phyloP scores from a whole-genome alignment of 2,113 vertebrate species.

The Phyllopteryx taeniolatus region DNA sequence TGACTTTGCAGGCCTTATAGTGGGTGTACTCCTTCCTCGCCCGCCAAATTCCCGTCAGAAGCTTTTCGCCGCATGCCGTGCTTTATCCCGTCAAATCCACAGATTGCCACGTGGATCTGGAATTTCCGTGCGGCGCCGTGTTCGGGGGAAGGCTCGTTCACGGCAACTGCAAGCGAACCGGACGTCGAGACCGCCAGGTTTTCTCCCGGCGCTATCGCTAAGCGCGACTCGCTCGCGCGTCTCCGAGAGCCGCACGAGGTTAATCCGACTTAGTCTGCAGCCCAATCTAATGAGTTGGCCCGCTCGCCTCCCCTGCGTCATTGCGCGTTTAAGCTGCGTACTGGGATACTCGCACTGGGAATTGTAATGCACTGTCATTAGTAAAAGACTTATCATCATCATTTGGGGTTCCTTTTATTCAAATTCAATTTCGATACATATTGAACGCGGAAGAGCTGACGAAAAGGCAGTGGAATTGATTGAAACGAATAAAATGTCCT shows the following conservation, averaged over 20 bases:
- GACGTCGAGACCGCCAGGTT: neutral
- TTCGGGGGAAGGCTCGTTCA: slow-evolving; percentile 15
- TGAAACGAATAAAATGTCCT: neutral
- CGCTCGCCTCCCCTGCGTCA: slow-evolving; percentile 1
- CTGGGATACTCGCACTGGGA: slow-evolving; percentile 68
- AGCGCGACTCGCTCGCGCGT: slow-evolving; percentile 20
- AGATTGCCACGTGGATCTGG: slow-evolving; percentile 61
- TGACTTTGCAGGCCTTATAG: slow-evolving; percentile 33
- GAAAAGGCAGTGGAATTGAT: neutral
- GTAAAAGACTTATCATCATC: neutral
- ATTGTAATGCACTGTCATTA: slow-evolving; percentile 7
- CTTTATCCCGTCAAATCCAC: slow-evolving; percentile 62
- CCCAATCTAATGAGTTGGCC: slow-evolving; percentile 55
- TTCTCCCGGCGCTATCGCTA: slow-evolving; percentile 39
- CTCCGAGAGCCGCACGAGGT: slow-evolving; percentile 44
- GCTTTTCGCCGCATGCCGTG: slow-evolving; percentile 50
- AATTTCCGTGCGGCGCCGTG: slow-evolving; percentile 47
- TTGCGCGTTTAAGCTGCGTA: slow-evolving; percentile 73
- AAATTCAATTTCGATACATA: neutral
- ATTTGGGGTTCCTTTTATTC: neutral
- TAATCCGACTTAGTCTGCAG: slow-evolving; percentile 50
- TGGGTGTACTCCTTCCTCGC: slow-evolving; percentile 20
- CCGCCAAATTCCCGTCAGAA: slow-evolving; percentile 51
- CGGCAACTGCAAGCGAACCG: neutral
- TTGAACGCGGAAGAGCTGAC: neutral